Base-by-base conservation (phyloP, 2,888 invertebrate species). In the Idaea biselata region DNA sequence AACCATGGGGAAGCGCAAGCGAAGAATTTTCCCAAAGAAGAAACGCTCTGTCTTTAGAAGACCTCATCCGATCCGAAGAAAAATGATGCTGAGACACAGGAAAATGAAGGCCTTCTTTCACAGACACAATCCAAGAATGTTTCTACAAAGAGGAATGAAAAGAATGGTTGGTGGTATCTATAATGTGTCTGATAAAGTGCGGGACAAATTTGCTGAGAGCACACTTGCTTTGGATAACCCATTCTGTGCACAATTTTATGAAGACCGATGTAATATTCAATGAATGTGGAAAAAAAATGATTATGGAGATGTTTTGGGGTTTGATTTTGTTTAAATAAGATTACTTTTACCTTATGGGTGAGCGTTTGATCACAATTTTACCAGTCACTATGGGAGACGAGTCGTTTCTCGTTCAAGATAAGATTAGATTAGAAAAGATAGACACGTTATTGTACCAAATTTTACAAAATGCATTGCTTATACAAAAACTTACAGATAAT, bases 121-220 rank as follows among this genome's bases (percentile, higher is more conserved):
- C 66, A 84, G 74, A 6, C 85, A 87, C 61, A 84, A 79, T 53
- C 87, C 86, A 0, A 78, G 75, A 56, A 65, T 76, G 18, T 77
- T 71, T 16, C 72, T 88, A 16, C 67, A 74, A 6, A 78, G 67
- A 54, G 81, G 83, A 0, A 66, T 89, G 17, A 79, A 80, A 17
- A 87, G 74, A 69, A 68, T 88, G 61, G 84, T 88, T 0, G 84
- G 84, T 1, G 77, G 82, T 0, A 79, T 87, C 6, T 87, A 87
- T 67, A 83, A 74, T 16, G 84, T 87, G 1, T 86, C 87, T 0
- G 87, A 88, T 61, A 85, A 74, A 73, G 81, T 88, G 0, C 72
- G 83, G n/a, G 87, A 88, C 57, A 88, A 84, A 61, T 80, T 88
- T 62, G 86, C 86, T 0, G 86, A 86, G 33, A 87, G 83, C 53